Percentiles rank a stretch among this genome's conserved stretches.
These are phyloP conservation scores for Tetrax tetrax DNA, from an alignment of 2,113 vertebrate genomes.

Conservation along the genomic window DNA sequence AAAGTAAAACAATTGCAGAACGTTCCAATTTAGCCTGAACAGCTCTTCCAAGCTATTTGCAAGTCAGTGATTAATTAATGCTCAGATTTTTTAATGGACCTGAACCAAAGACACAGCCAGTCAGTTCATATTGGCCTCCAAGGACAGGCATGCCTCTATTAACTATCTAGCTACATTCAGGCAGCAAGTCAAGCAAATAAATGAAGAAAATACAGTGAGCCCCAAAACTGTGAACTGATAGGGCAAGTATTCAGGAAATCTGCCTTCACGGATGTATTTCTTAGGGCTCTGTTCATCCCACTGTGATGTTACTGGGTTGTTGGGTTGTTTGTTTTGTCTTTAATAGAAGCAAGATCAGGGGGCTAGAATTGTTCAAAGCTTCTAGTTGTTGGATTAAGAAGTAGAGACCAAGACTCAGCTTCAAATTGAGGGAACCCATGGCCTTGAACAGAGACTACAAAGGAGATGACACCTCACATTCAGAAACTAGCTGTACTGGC, in stretches of 20 bases:
- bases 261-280: background rate
- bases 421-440: background rate
- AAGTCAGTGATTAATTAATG: constrained; percentile 64
- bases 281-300: background rate
- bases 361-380: background rate
- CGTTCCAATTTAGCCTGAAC: background rate
- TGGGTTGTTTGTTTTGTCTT: background rate
- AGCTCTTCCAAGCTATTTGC: constrained; percentile 34
- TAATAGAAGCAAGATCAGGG: background rate
- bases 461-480: background rate
- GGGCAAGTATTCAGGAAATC: background rate
- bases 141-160: constrained; percentile 30
- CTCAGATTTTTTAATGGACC: constrained; percentile 45
- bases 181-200: constrained; percentile 42
- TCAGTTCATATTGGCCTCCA: constrained; percentile 26
- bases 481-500: background rate
- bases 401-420: background rate
- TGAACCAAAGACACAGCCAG: constrained; percentile 55
- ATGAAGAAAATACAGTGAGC: background rate
- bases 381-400: background rate
- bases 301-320: background rate
- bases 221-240: background rate
- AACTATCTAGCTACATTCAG: background rate
- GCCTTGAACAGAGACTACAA: background rate
- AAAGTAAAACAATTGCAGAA: constrained; percentile 36